A percentile compares a stretch with the other conserved stretches of the same genome.
phyloP scores from a whole-genome alignment of 2,888 invertebrate species.

The Tipula lateralis region DNA sequence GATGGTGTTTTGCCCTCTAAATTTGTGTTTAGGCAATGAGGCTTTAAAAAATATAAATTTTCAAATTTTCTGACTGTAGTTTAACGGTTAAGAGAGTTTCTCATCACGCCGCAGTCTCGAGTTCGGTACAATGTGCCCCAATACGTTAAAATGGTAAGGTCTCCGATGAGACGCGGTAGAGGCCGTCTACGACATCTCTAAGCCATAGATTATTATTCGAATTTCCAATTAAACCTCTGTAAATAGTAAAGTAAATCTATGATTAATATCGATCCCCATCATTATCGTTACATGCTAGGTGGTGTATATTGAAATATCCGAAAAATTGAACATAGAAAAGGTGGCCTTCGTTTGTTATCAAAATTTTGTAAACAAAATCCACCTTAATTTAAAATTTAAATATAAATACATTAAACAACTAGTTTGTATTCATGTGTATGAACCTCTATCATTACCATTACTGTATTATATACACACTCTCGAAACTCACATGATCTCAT shows the following conservation, averaged over 20 bases:
- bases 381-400: not conserved
- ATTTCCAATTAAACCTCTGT: not conserved
- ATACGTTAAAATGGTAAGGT: too few species aligned
- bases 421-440: not conserved
- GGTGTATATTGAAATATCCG: not conserved
- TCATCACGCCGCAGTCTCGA: too few species aligned
- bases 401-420: not conserved
- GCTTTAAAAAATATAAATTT: too few species aligned
- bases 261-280: not conserved
- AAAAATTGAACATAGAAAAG: not conserved
- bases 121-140: too few species aligned
- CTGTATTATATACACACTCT: not conserved
- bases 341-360: not conserved
- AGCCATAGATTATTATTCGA: too few species aligned
- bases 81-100: too few species aligned
- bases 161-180: too few species aligned
- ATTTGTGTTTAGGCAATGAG: too few species aligned
- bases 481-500: conserved; percentile 3
- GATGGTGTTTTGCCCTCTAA: not conserved
- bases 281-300: too few species aligned
- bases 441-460: not conserved
- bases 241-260: not conserved
- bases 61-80: too few species aligned
- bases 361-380: not conserved
- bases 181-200: too few species aligned